Conservation (phyloP, 2,888 invertebrate genomes). For the Thyatira batis region DNA sequence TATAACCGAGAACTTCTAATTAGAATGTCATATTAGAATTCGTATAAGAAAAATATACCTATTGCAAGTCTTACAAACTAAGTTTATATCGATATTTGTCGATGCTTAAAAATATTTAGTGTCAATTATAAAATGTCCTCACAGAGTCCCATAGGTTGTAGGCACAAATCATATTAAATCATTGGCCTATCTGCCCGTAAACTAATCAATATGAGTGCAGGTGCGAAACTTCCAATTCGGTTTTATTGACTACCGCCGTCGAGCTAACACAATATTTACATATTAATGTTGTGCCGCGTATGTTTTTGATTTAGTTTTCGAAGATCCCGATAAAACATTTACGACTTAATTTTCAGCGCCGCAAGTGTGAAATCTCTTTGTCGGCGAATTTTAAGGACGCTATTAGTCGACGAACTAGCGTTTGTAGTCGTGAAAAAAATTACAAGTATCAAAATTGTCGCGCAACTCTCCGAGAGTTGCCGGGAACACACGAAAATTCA, state of each 20-base stretch:
- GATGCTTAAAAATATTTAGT: no score
- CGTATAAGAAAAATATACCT: not conserved
- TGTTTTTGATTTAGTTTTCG: constrained; percentile 27
- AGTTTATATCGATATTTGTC: no score
- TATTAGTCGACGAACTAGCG: no score
- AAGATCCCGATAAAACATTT: constrained; percentile 1
- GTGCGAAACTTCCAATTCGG: constrained; percentile 42
- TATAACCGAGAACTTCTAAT: no score
- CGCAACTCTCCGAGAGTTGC: constrained; percentile 57
- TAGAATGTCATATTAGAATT: no score
- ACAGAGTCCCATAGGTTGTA: not conserved
- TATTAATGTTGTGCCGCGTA: constrained; percentile 34
- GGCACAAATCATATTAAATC: not conserved
- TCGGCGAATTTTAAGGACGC: not conserved
- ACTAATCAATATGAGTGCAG: constrained; percentile 26
- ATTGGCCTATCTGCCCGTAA: not conserved
- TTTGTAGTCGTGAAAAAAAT: no score
- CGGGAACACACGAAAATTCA: constrained; percentile 73
- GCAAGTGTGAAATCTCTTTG: not conserved
- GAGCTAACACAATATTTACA: constrained; percentile 67
- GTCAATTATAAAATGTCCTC: no score
- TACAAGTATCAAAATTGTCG: constrained; percentile 25
- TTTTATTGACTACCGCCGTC: constrained; percentile 48
- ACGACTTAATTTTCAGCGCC: not conserved
- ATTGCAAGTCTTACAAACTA: no score